Evolutionary conservation across 2,888 invertebrate genomes (phyloP).

Genomic region (Drosophila prolongata): DNA sequence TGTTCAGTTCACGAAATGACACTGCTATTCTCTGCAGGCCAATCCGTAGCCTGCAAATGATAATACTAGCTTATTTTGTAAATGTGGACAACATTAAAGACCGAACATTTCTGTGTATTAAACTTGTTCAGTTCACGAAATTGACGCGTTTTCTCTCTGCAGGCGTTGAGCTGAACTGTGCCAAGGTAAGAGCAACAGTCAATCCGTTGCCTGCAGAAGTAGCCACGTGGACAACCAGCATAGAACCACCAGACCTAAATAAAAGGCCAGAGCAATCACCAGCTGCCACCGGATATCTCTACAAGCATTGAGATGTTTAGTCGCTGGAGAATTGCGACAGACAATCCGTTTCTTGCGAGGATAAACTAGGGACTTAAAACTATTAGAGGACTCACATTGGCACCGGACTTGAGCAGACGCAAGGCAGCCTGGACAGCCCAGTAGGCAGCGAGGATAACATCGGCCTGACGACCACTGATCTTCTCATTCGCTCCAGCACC

Average conservation of each 20-base stretch:
- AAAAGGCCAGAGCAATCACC: conserved; percentile 14
- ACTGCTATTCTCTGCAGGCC: conserved; percentile 66
- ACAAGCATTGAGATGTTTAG: conserved; percentile 63
- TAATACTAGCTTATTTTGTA: background rate
- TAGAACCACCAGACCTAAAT: conserved; percentile 8
- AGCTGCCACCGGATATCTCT: conserved; percentile 34
- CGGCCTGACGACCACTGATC: conserved; percentile 95
- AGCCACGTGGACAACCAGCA: conserved; percentile 27
- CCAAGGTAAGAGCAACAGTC: conserved; percentile 45
- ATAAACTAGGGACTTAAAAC: background rate
- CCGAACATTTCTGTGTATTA: conserved; percentile 58
- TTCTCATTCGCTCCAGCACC: conserved; percentile 90
- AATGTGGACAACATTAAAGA: conserved; percentile 61
- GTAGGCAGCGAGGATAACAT: conserved; percentile 97
- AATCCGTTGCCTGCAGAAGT: conserved; percentile 35
- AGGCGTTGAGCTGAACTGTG: conserved; percentile 68
- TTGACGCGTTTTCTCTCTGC: conserved; percentile 63
- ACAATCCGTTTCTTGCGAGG: conserved; percentile 58
- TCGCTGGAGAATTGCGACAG: conserved; percentile 30
- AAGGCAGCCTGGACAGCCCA: conserved; percentile 98
- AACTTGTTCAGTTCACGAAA: conserved; percentile 70
- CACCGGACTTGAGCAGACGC: conserved; percentile 95
- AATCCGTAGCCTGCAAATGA: conserved; percentile 52
- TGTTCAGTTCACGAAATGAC: conserved; percentile 69
- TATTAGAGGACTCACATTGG: conserved; percentile 88